Evolutionary conservation across 2,888 invertebrate species (phyloP), one percentile per base, ranked within the genome.

Genomic region (Lochmaea crataegi): DNA sequence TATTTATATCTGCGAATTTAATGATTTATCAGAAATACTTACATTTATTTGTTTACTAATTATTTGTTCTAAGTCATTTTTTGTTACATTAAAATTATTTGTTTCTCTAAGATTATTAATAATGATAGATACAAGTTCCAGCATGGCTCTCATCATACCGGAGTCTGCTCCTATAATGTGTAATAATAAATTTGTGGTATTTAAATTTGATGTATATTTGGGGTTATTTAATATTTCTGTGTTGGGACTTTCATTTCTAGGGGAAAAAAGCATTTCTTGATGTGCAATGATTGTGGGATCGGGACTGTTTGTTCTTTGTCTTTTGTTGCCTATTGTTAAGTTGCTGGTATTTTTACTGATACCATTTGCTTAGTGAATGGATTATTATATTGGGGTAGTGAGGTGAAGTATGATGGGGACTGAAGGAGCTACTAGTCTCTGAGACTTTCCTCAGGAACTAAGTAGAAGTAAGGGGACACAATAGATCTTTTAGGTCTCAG

Each of bases 1-100:
- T 53, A 16, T n/a, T 53, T 22, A 58, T 58, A 18, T 6, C 58
- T 58, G 58, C 18, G 58, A 58, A 58, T 58, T n/a, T 58, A 12
- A 16, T 58, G 12, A 3, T 16, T 22, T 58, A 58, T 22, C 53
- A 53, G 12, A 10, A 7, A 22, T 22, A 22, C 22, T 2, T 5
- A 14, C 7, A 22, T 58, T 58, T 58, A 58, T 16, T 58, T 58
- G 26, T 58, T 16, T 58, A 58, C 58, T 22, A 58, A 58, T 4
- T 22, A 58, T 16, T 18, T 58, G 14, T 58, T 58, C 26, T 58
- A 58, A 12, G 6, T 58, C 18, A 58, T 5, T 16, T 58, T 58
- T 26, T 22, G 58, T 26, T 4, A 58, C 58, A 26, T 26, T 58
- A 11, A 58, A 26, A 26, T 58, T 58, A 53, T 53, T 53, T 9